phyloP scores from a whole-genome alignment of 2,888 invertebrate genomes.

The Odiellus spinosus region DNA sequence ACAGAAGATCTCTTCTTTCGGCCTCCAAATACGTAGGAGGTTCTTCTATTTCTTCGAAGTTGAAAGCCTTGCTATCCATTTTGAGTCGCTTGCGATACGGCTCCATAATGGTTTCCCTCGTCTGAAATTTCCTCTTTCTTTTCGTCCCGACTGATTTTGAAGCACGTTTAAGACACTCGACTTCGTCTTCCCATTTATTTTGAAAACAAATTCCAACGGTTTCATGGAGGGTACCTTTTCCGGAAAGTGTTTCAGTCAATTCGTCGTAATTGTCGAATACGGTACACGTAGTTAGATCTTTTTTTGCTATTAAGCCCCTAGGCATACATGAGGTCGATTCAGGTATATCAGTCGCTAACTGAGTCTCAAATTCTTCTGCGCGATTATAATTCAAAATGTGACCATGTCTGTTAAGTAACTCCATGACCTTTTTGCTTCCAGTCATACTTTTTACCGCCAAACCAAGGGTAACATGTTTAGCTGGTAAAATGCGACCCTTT shows the following conservation, averaged over 20 bases:
- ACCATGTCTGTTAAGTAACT: neutral
- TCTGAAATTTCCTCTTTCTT: neutral
- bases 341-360: neutral
- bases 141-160: neutral
- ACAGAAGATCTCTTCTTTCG: too few species aligned
- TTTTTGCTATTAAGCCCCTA: neutral
- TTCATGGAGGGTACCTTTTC: neutral
- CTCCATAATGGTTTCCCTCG: neutral
- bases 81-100: neutral
- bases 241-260: neutral
- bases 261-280: neutral
- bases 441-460: neutral
- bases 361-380: neutral
- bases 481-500: neutral
- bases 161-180: neutral
- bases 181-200: neutral
- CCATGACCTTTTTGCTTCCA: neutral
- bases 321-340: neutral
- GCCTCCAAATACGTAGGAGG: too few species aligned
- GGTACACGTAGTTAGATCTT: neutral
- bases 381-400: neutral
- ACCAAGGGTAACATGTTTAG: neutral
- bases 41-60: too few species aligned
- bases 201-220: neutral
- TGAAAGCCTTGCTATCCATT: too few species aligned